Evolutionary conservation across 1,140 invertebrate genomes (phyloP), one percentile per base, ranked within the genome.

Genomic region (Drosophila oshimai): DNA sequence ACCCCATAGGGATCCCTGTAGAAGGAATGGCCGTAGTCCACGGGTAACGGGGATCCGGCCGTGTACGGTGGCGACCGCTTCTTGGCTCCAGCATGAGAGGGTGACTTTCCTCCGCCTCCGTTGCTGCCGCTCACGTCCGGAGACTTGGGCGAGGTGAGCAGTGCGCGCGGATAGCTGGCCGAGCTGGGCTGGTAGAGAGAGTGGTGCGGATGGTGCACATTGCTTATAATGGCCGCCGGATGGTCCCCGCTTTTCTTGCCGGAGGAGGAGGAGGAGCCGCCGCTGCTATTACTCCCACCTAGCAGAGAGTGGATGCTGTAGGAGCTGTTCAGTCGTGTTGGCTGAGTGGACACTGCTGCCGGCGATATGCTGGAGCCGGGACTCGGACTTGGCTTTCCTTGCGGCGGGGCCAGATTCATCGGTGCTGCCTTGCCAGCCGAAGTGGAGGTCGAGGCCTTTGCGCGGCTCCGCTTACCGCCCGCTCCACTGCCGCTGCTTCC

Each of bases 241-340:
- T 83, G 74, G 33, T 87, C 83, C 18, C 44, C 39, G 24, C 31
- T 47, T 50, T 75, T 87, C 22, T 80, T 78, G 3, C 61, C 12
- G 20, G 57, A 62, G 2, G 69, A 60, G n/a, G 65, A 65, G 3
- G 47, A 54, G 17, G 69, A 50, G 53, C 73, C 65, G 28, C 57
- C 41, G 44, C 62, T 69, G 31, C 58, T 34, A 39, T 91, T 92
- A 50, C 92, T 91, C 28, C 93, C 92, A 33, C 94, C 94, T 53
- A 96, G 91, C 76, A 96, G 91, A 64, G 95, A 95, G 65, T 95
- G 95, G 90, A 96, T 96, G 91, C 95, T 96, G 91, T 95, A 95
- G 67, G 94, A 95, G 80, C 94, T 94, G 53, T 90, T 90, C 26
- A 90, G 68, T 41, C 88, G 77, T 4, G 90, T 80, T 36, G 88